These are phyloP conservation scores for Oryzias dopingdopingensis DNA, from an alignment of 2,797 vertebrate species.

Conservation along the genomic window DNA sequence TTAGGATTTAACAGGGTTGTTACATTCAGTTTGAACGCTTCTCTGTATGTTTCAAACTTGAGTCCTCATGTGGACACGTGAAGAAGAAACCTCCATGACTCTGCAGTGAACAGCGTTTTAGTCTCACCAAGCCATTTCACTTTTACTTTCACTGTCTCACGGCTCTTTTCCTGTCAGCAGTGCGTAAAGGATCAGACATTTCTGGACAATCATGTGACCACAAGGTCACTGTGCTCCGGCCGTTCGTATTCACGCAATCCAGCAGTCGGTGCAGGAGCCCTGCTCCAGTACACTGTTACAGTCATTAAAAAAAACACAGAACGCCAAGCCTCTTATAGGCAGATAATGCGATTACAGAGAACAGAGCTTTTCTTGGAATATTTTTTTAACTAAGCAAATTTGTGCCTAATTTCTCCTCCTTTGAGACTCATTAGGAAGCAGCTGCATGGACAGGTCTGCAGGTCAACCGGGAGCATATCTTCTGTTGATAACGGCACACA, in stretches of 20 bases:
- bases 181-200: constrained; percentile 24
- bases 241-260: constrained; percentile 23
- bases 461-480: not conserved
- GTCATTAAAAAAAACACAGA: constrained; percentile 61
- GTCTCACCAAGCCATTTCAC: no score
- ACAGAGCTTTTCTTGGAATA: constrained; percentile 34
- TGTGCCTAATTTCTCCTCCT: constrained; percentile 7
- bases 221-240: constrained; percentile 15
- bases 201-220: constrained; percentile 13
- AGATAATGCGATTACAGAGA: constrained; percentile 65
- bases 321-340: constrained; percentile 50
- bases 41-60: no score
- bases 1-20: no score
- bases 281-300: constrained; percentile 26
- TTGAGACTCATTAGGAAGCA: constrained; percentile 4
- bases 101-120: no score
- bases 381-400: constrained; percentile 43
- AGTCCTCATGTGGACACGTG: no score
- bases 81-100: no score
- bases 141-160: not conserved
- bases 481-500: not conserved
- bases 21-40: no score
- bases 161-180: constrained; percentile 3
- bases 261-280: constrained; percentile 29
- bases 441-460: not conserved